Conservation (phyloP, 2,797 vertebrate genomes). For the Hafferia zeledoni region DNA sequence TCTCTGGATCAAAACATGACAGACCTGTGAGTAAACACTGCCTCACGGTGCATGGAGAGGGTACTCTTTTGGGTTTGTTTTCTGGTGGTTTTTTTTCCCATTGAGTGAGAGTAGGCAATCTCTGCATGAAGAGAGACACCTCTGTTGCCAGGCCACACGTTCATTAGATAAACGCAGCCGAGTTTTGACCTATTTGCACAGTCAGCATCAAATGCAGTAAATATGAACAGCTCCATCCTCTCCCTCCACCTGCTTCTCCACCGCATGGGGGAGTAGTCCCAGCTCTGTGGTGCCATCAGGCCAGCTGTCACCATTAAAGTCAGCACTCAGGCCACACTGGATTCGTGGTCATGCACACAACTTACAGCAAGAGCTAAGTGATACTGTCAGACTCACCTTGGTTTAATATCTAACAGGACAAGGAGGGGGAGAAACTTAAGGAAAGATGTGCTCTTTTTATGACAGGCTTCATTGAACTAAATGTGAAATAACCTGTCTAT, state of each 20-base stretch:
- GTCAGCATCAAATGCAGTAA: background rate
- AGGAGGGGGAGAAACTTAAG: background rate
- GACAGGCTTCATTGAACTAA: background rate
- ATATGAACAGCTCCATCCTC: background rate
- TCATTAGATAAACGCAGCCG: background rate
- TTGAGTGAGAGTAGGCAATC: background rate
- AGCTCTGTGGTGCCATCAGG: background rate
- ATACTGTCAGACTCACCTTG: background rate
- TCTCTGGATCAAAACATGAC: constrained; percentile 70
- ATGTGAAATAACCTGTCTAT: background rate
- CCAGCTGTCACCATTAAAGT: background rate
- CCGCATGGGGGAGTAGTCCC: background rate
- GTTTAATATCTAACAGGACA: background rate
- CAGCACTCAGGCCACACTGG: background rate
- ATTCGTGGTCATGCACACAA: background rate
- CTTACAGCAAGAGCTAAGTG: background rate
- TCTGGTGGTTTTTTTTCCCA: background rate
- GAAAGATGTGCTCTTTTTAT: background rate
- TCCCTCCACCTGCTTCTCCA: background rate
- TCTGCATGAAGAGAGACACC: background rate
- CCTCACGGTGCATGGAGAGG: background rate
- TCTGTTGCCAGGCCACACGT: background rate
- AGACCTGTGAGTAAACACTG: constrained; percentile 82
- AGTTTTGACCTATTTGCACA: background rate
- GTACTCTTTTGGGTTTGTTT: background rate